Conservation (phyloP, 2,113 vertebrate genomes). For the Balaenoptera acutorostrata region DNA sequence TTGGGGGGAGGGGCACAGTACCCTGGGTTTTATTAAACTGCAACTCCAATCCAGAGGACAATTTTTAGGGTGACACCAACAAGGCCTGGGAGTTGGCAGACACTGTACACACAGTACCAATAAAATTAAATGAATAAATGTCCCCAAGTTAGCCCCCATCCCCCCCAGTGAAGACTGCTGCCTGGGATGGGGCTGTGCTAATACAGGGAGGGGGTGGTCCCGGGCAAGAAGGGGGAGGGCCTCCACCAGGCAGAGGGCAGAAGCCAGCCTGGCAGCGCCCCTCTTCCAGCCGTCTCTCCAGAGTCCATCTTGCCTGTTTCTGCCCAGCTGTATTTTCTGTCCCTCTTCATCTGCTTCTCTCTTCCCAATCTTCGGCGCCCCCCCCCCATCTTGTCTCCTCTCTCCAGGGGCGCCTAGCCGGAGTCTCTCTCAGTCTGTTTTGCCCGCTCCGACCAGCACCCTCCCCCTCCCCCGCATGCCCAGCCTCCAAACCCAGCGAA, state of each 20-base stretch:
- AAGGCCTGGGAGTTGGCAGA: not conserved
- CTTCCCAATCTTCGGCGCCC: not conserved
- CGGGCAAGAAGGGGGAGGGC: fast-evolving
- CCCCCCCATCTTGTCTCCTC: not conserved
- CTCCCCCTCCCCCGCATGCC: not conserved
- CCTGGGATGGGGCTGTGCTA: fast-evolving
- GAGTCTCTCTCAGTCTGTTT: not conserved
- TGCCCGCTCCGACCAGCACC: not conserved
- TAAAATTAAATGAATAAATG: not conserved
- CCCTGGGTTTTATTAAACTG: not conserved
- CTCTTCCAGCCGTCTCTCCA: too few species aligned
- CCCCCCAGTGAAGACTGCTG: not conserved
- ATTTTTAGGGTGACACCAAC: not conserved
- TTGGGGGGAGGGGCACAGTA: not conserved
- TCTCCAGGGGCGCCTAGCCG: not conserved
- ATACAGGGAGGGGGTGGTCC: not conserved
- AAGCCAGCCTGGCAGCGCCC: not conserved
- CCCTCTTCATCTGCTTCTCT: not conserved
- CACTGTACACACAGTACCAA: not conserved
- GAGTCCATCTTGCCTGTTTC: not conserved
- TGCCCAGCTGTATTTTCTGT: not conserved
- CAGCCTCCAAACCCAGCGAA: not conserved
- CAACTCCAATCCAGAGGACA: not conserved
- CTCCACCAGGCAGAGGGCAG: not conserved
- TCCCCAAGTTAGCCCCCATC: not conserved